Base-by-base conservation (phyloP, 35 echinoderm and acorn worm species). In the Lytechinus pictus region DNA sequence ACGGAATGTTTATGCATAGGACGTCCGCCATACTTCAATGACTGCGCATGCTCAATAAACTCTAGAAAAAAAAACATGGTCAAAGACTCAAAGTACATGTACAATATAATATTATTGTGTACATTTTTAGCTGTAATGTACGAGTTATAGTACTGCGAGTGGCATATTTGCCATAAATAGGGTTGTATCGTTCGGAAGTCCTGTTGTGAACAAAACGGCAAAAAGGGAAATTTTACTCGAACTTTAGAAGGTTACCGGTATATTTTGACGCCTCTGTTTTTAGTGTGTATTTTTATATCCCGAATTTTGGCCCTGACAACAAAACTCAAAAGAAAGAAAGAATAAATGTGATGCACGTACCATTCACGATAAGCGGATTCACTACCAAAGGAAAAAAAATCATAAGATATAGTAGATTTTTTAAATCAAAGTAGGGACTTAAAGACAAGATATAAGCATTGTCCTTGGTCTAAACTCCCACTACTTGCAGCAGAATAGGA, bases 1-100 rank as follows among this genome's bases (percentile, higher is more conserved):
- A 53, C 92, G 92, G 92, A 93, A 93, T 93, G 92, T 93, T 93
- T 93, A 93, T 93, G 92, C 92, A 93, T 33, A 93, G 92, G 92
- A 93, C 92, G 92, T 93, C 92, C 92, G 92, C 92, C 92, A 93
- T 93, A 93, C 92, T 93, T 93, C 92, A 57, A 57, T 93, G 55
- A 93, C 27, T 93, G 92, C 92, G 92, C 92, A 93, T 93, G 92
- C 92, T 33, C 55, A 93, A 93, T 79, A 79, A 79, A 79, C 66
- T 79, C 66, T 79, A n/a, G 66, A 5, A 79, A 79, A 79, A 79
- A 79, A 79, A 79, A 24, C 12, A 79, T 79, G 66, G 19, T 19
- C 66, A 79, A n/a, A n/a, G n/a, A n/a, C n/a, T n/a, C n/a, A n/a
- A 79, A 79, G 16, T n/a, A 79, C 12, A 24, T 79, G 19, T 16